Conservation (phyloP, 2,888 invertebrate genomes). For the Sminthurinus aureus region DNA sequence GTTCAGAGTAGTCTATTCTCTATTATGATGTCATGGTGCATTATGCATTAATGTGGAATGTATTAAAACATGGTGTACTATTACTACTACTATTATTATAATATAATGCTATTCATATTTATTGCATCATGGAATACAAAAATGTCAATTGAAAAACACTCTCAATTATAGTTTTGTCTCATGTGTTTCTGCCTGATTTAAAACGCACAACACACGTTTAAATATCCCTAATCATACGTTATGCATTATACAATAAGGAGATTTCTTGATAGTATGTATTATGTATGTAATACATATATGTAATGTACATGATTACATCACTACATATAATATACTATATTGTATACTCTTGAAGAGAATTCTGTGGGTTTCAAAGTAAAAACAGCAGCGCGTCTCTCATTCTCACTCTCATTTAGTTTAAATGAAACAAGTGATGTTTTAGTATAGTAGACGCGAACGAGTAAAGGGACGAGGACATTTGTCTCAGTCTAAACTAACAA, state of each 20-base stretch:
- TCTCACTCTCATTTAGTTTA: slow-evolving; percentile 2
- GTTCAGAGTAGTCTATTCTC: background rate
- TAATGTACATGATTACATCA: too few relatives aligned
- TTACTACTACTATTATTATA: background rate
- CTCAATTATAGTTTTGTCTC: background rate
- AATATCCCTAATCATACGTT: background rate
- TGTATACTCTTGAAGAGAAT: background rate
- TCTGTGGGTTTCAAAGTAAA: background rate
- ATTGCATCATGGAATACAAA: background rate
- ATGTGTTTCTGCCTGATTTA: background rate
- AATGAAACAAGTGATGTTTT: background rate
- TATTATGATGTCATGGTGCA: background rate
- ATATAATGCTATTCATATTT: background rate
- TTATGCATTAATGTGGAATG: background rate
- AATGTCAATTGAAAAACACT: background rate
- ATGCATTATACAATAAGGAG: background rate
- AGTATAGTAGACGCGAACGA: background rate
- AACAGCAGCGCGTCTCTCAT: background rate
- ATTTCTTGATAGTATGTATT: too few relatives aligned
- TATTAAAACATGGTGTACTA: background rate
- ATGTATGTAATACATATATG: too few relatives aligned
- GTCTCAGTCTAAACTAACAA: slow-evolving; percentile 28
- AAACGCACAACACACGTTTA: background rate
- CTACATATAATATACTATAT: too few relatives aligned
- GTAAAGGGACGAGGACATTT: slow-evolving; percentile 26